phyloP scores from a whole-genome alignment of 1,140 invertebrate genomes.

The Tetragnatha versicolor region DNA sequence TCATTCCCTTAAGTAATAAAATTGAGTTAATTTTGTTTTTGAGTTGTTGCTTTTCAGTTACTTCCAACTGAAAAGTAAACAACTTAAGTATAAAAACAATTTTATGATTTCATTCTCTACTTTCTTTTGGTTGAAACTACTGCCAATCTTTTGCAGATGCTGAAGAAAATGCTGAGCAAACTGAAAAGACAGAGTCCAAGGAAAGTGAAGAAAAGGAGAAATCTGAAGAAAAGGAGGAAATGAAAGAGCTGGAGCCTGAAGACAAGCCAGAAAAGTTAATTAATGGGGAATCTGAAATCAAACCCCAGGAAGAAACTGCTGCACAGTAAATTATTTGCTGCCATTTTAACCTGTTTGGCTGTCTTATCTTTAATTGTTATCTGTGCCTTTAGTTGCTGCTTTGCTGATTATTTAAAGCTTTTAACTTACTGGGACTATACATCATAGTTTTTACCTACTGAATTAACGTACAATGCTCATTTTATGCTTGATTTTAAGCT shows the following conservation, averaged over 20 bases:
- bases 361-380: slow-evolving; percentile 3
- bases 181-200: slow-evolving; percentile 50
- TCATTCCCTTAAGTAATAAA: too few species aligned
- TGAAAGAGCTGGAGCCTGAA: slow-evolving; percentile 53
- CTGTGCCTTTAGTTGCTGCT: slow-evolving; percentile 43
- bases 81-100: too few species aligned
- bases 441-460: not conserved
- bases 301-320: slow-evolving; percentile 15
- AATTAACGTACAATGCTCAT: not conserved
- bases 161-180: slow-evolving; percentile 51
- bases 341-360: slow-evolving; percentile 7
- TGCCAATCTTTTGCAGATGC: slow-evolving; percentile 8
- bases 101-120: too few species aligned
- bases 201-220: slow-evolving; percentile 32
- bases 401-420: slow-evolving; percentile 15
- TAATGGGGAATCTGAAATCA: slow-evolving; percentile 30
- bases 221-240: slow-evolving; percentile 31
- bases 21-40: too few species aligned
- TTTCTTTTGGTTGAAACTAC: not conserved
- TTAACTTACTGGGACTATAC: not conserved
- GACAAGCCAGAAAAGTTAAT: slow-evolving; percentile 49
- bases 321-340: slow-evolving; percentile 40
- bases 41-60: too few species aligned
- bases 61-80: too few species aligned
- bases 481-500: slow-evolving; percentile 7